A percentile compares a stretch with the other conserved stretches of the same genome.
Conservation (phyloP, 2,888 invertebrate genomes). For the Lasioglossum figueresi region DNA sequence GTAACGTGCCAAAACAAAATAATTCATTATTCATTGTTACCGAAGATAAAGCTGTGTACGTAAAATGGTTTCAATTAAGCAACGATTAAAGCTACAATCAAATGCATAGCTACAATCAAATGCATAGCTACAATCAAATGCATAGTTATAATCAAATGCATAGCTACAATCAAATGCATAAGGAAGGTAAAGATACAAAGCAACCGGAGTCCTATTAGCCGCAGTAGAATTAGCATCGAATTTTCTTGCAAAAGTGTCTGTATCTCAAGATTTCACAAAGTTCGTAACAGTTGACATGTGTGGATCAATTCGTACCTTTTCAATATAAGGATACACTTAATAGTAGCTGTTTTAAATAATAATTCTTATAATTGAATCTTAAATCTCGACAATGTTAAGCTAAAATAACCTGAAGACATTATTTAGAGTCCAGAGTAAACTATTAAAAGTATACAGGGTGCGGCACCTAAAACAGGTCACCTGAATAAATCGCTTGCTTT, state of each 20-base stretch:
- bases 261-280: constrained; percentile 79
- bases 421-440: no score
- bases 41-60: constrained; percentile 70
- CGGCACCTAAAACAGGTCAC: no score
- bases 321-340: constrained; percentile 65
- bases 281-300: constrained; percentile 80
- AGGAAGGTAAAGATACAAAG: constrained; percentile 71
- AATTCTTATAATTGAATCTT: constrained; percentile 22
- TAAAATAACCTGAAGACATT: constrained; percentile 31
- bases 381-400: constrained; percentile 8
- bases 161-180: no score
- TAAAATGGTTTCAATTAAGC: constrained; percentile 71
- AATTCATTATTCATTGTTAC: constrained; percentile 79
- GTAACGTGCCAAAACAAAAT: constrained; percentile 66
- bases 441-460: no score
- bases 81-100: constrained; percentile 64
- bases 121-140: no score
- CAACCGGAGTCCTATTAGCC: constrained; percentile 74
- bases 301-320: constrained; percentile 77
- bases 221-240: constrained; percentile 77
- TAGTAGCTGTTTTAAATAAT: constrained; percentile 5
- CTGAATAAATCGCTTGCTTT: no score
- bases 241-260: constrained; percentile 76
- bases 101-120: constrained; percentile 72
- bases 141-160: no score